phyloP scores from a whole-genome alignment of 2,888 invertebrate genomes.

The Hypena proboscidalis region DNA sequence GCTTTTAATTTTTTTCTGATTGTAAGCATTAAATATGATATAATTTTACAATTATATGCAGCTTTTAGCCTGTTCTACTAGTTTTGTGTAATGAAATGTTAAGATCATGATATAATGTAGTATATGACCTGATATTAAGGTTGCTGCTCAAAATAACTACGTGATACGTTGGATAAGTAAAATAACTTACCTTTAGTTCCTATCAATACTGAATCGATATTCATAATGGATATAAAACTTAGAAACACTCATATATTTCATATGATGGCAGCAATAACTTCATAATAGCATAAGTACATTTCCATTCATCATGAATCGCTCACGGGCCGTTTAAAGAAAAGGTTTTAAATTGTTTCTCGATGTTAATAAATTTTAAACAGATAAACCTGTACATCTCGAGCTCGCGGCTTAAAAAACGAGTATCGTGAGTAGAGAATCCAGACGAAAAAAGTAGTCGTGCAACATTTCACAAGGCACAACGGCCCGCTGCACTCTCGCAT shows the following conservation, averaged over 20 bases:
- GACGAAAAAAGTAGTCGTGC: conserved; percentile 85
- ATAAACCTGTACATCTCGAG: conserved; percentile 85
- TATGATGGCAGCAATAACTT: conserved; percentile 59
- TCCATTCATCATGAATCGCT: conserved; percentile 78
- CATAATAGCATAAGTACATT: conserved; percentile 66
- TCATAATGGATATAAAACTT: conserved; percentile 37
- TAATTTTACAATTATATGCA: too few relatives aligned
- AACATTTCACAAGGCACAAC: conserved; percentile 85
- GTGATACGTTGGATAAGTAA: too few relatives aligned
- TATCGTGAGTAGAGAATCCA: conserved; percentile 83
- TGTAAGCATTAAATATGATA: too few relatives aligned
- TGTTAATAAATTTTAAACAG: conserved; percentile 85
- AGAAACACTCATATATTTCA: conserved; percentile 45
- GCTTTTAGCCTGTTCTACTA: too few relatives aligned
- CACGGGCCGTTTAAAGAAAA: conserved; percentile 76
- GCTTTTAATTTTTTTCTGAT: too few relatives aligned
- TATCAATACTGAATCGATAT: too few relatives aligned
- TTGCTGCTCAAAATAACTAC: too few relatives aligned
- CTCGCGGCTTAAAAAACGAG: conserved; percentile 83
- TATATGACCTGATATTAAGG: too few relatives aligned
- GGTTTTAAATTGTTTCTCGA: conserved; percentile 84
- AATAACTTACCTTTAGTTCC: too few relatives aligned
- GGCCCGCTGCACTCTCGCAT: conserved; percentile 81
- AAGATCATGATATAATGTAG: too few relatives aligned
- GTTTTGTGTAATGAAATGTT: too few relatives aligned